phyloP scores from a whole-genome alignment of 2,888 invertebrate species.

The Corbicula japonica region DNA sequence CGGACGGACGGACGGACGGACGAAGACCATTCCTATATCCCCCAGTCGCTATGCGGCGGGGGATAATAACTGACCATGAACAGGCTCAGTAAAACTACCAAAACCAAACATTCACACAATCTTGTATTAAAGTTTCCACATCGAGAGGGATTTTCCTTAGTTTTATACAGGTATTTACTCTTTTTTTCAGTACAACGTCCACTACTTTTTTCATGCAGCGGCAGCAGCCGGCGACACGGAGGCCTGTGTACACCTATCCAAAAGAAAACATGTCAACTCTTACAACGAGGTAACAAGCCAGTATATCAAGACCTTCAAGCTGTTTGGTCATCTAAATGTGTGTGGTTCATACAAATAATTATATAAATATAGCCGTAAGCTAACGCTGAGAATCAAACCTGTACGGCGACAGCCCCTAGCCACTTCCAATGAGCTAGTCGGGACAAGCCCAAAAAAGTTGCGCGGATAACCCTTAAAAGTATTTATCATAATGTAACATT shows the following conservation, averaged over 20 bases:
- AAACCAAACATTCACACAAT: not conserved
- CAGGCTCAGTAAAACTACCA: not conserved
- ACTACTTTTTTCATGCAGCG: constrained; percentile 55
- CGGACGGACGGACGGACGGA: not conserved
- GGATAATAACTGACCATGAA: too few relatives aligned
- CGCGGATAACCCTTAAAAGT: not conserved
- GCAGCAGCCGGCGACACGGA: constrained; percentile 34
- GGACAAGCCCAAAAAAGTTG: not conserved
- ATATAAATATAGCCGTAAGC: not conserved
- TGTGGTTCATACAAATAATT: not conserved
- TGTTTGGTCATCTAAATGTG: not conserved
- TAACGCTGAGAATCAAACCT: not conserved
- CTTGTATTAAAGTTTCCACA: not conserved
- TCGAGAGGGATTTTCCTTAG: not conserved
- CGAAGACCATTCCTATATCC: not conserved
- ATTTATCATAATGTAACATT: too few relatives aligned
- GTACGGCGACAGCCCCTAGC: not conserved
- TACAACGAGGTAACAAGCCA: constrained; percentile 53
- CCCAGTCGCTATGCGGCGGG: too few relatives aligned
- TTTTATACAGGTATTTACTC: constrained; percentile 1
- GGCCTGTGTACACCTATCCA: constrained; percentile 38
- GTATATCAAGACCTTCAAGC: not conserved
- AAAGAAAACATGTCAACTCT: constrained; percentile 53
- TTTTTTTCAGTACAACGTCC: constrained; percentile 49
- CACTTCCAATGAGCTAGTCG: not conserved